Percentiles rank a stretch among this genome's conserved stretches.
phyloP scores from a whole-genome alignment of 2,888 invertebrate genomes.

The Parelbella ahira region DNA sequence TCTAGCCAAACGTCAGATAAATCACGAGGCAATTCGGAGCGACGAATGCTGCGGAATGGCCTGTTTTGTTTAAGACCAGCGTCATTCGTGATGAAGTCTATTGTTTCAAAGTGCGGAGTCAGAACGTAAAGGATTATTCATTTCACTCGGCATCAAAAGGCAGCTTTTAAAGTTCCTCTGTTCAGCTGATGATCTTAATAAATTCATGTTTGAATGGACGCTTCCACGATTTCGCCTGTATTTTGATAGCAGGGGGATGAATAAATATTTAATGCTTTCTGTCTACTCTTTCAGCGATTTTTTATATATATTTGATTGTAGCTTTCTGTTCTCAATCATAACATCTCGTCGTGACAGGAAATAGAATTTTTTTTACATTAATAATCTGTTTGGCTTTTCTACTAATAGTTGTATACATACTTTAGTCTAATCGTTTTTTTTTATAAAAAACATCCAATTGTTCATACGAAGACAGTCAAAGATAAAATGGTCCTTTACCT shows the following conservation, averaged over 20 bases:
- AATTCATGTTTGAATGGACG: constrained; percentile 40
- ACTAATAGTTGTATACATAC: too few species aligned
- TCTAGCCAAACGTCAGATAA: constrained; percentile 34
- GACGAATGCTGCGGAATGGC: constrained; percentile 44
- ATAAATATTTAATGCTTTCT: too few species aligned
- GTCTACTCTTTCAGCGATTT: too few species aligned
- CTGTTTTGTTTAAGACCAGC: constrained; percentile 72
- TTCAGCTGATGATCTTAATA: constrained; percentile 51
- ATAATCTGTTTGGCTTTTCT: too few species aligned
- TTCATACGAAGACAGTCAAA: too few species aligned
- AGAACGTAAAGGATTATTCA: constrained; percentile 72
- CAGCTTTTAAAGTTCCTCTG: constrained; percentile 52
- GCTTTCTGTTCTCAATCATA: too few species aligned
- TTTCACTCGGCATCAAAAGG: constrained; percentile 58
- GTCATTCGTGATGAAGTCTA: constrained; percentile 71
- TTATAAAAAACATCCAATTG: too few species aligned
- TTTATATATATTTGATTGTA: too few species aligned
- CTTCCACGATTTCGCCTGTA: constrained; percentile 3
- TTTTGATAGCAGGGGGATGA: constrained; percentile 2
- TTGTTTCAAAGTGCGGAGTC: constrained; percentile 63
- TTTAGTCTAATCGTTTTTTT: too few species aligned
- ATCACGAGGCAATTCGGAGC: constrained; percentile 34
- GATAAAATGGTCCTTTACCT: too few species aligned
- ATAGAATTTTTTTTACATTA: too few species aligned
- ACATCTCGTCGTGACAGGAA: too few species aligned